phyloP scores from a whole-genome alignment of 2,888 invertebrate species.

The Sesia apiformis region DNA sequence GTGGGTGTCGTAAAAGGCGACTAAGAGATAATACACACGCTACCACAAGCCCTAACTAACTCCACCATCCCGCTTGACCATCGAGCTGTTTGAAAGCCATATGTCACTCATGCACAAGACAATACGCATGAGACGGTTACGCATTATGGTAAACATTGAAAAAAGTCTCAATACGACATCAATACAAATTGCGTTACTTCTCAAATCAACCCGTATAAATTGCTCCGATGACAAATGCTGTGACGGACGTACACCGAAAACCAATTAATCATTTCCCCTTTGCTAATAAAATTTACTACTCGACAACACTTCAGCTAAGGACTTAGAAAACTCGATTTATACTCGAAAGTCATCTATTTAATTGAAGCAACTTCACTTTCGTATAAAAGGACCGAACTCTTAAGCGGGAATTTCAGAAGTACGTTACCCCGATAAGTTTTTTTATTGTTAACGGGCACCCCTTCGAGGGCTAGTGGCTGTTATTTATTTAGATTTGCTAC shows the following conservation, averaged over 20 bases:
- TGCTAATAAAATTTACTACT: slow-evolving; percentile 29
- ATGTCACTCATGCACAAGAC: too few relatives aligned
- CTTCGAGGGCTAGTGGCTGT: slow-evolving; percentile 8
- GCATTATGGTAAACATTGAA: too few relatives aligned
- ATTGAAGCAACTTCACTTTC: slow-evolving; percentile 32
- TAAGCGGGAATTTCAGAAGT: slow-evolving; percentile 10
- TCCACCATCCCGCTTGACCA: too few relatives aligned
- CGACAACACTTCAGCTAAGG: slow-evolving; percentile 16
- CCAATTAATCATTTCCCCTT: slow-evolving; percentile 29
- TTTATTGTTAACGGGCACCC: slow-evolving; percentile 16
- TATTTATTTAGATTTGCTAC: not conserved
- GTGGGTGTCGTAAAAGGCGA: too few relatives aligned
- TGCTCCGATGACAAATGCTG: slow-evolving; percentile 2
- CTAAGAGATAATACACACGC: too few relatives aligned
- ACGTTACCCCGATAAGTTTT: slow-evolving; percentile 19
- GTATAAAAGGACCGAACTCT: slow-evolving; percentile 13
- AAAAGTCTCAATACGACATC: too few relatives aligned
- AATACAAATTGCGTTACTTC: not conserved
- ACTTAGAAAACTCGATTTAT: slow-evolving; percentile 30
- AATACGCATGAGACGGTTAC: too few relatives aligned
- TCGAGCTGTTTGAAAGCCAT: too few relatives aligned
- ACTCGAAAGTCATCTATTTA: slow-evolving; percentile 41
- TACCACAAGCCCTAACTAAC: too few relatives aligned
- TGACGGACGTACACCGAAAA: slow-evolving; percentile 15
- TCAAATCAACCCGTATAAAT: not conserved